These are phyloP conservation scores for Ceratosolen fusciceps DNA, from an alignment of 1,140 invertebrate species.

Conservation along the genomic window DNA sequence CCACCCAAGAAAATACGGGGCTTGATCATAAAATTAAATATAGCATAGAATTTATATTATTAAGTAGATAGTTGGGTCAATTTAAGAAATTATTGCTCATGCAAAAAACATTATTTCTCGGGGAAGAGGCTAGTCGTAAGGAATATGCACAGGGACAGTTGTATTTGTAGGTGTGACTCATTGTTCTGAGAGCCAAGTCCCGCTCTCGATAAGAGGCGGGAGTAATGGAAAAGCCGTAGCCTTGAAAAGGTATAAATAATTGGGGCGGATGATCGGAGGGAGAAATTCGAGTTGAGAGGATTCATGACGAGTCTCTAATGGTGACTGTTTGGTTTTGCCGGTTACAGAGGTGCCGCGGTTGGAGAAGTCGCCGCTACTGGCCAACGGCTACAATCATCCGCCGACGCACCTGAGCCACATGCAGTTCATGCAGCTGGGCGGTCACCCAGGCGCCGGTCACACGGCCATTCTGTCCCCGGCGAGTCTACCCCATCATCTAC, in stretches of 20 bases:
- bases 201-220: neutral
- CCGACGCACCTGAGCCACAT: slow-evolving; percentile 91
- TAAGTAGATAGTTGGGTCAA: no score
- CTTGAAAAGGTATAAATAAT: neutral
- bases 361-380: slow-evolving; percentile 91
- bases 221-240: neutral
- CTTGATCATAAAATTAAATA: no score
- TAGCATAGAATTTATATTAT: no score
- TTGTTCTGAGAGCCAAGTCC: no score
- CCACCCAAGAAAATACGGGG: no score
- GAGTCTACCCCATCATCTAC: slow-evolving; percentile 85
- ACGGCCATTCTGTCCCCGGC: slow-evolving; percentile 88
- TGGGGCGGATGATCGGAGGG: neutral
- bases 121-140: no score
- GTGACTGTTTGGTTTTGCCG: slow-evolving; percentile 51
- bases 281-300: no score
- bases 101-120: no score
- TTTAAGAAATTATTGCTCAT: no score
- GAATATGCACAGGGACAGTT: no score
- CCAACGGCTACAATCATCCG: slow-evolving; percentile 95
- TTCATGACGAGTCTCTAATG: slow-evolving; percentile 25
- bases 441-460: slow-evolving; percentile 77
- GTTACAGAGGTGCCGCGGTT: slow-evolving; percentile 85
- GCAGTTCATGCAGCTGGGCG: slow-evolving; percentile 87
- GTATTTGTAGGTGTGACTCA: no score